Conservation (phyloP, 1,140 invertebrate species). For the Brachionus rubens region DNA sequence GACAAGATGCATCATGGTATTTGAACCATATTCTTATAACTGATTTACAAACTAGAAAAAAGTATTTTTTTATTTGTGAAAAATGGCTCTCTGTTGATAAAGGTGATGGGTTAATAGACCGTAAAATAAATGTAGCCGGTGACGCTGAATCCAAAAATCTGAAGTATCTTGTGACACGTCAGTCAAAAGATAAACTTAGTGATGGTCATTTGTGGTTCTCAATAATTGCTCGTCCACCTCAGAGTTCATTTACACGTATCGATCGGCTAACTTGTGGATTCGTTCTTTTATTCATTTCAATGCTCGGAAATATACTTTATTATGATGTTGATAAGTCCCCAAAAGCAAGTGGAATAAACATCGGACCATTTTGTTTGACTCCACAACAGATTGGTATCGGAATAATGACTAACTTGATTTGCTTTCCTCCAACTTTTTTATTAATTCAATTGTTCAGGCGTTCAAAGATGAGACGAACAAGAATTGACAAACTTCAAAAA, state of each 20-base stretch:
- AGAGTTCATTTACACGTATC: constrained; percentile 30
- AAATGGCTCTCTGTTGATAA: constrained; percentile 59
- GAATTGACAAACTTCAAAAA: not conserved
- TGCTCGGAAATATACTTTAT: constrained; percentile 36
- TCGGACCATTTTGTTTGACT: constrained; percentile 2
- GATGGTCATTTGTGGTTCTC: constrained; percentile 42
- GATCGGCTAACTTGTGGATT: constrained; percentile 26
- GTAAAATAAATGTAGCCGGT: constrained; percentile 50
- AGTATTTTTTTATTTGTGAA: constrained; percentile 60
- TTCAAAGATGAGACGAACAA: not conserved
- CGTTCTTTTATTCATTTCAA: constrained; percentile 20
- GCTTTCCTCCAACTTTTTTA: not conserved
- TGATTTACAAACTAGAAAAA: constrained; percentile 64
- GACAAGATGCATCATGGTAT: constrained; percentile 63
- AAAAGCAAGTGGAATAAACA: not conserved
- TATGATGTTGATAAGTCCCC: not conserved
- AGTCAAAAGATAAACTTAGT: constrained; percentile 8
- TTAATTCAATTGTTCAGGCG: constrained; percentile 11
- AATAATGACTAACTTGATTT: not conserved
- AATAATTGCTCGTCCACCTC: not conserved
- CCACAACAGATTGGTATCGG: constrained; percentile 34
- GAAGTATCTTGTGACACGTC: not conserved
- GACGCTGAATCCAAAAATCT: not conserved
- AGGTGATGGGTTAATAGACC: constrained; percentile 59
- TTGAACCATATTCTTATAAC: constrained; percentile 62